Evolutionary conservation across 2,888 invertebrate genomes (phyloP).

Genomic region (Drosophila mayaguana): DNA sequence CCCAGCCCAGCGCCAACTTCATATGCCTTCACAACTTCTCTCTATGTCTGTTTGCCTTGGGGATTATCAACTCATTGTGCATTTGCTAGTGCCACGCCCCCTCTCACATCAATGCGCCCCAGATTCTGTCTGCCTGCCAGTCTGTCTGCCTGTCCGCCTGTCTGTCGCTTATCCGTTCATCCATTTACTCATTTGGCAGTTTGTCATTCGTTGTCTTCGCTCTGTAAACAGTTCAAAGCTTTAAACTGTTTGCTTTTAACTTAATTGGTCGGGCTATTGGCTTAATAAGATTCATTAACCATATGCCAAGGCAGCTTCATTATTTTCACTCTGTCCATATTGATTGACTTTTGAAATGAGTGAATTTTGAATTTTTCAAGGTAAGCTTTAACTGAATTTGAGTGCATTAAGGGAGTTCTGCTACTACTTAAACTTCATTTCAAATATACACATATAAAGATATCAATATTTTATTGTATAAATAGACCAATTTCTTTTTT

Average conservation of each 20-base stretch:
- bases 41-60: conserved; percentile 62
- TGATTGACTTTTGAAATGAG: neutral
- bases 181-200: conserved; percentile 61
- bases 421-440: too few relatives aligned
- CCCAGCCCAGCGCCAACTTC: conserved; percentile 7
- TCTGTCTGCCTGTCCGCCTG: conserved; percentile 12
- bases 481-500: too few relatives aligned
- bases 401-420: too few relatives aligned
- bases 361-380: neutral
- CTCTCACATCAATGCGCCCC: neutral
- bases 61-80: conserved; percentile 79
- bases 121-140: conserved; percentile 14
- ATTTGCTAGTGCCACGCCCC: conserved; percentile 46
- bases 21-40: conserved; percentile 3
- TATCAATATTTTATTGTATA: too few relatives aligned
- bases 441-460: too few relatives aligned
- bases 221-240: conserved; percentile 39
- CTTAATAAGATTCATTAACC: conserved; percentile 43
- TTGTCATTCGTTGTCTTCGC: conserved; percentile 36
- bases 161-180: conserved; percentile 49
- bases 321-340: conserved; percentile 4
- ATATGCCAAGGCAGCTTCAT: conserved; percentile 9
- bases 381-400: neutral
- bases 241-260: conserved; percentile 49
- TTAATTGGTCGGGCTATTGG: conserved; percentile 57